Evolutionary conservation across 2,888 invertebrate genomes (phyloP).

Genomic region (Ophioninae sp.): DNA sequence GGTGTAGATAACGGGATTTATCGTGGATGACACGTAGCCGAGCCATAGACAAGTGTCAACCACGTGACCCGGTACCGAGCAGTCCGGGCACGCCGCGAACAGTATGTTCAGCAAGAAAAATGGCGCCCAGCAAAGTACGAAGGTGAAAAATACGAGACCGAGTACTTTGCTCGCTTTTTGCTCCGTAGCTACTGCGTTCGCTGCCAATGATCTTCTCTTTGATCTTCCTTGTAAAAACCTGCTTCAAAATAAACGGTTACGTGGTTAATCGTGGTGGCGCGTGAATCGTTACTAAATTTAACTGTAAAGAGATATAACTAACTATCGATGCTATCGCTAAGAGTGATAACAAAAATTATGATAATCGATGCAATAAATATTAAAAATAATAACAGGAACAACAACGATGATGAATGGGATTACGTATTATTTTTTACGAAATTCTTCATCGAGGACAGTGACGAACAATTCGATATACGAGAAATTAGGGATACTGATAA

Average conservation of each 20-base stretch:
- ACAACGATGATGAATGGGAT: no score
- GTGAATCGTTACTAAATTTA: background rate
- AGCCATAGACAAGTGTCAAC: slow-evolving; percentile 94
- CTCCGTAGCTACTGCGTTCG: slow-evolving; percentile 93
- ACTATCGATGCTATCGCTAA: background rate
- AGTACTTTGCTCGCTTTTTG: slow-evolving; percentile 97
- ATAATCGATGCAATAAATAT: background rate
- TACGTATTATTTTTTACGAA: no score
- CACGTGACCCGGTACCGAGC: slow-evolving; percentile 88
- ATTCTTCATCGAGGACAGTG: no score
- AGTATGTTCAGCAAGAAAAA: slow-evolving; percentile 95
- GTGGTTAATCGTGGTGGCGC: background rate
- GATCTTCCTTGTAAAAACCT: slow-evolving; percentile 88
- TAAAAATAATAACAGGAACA: background rate
- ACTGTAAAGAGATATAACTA: background rate
- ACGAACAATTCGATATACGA: background rate
- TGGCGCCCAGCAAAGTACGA: slow-evolving; percentile 96
- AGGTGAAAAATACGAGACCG: slow-evolving; percentile 95
- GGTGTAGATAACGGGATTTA: slow-evolving; percentile 97
- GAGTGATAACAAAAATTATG: background rate
- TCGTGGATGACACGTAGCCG: slow-evolving; percentile 95
- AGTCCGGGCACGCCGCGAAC: slow-evolving; percentile 91
- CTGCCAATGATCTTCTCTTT: slow-evolving; percentile 87
- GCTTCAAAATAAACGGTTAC: slow-evolving; percentile 5
- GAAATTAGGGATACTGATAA: background rate